Percentiles rank a stretch among this genome's conserved stretches.
phyloP scores from a whole-genome alignment of 2,797 vertebrate genomes.

The Aldrovandia affinis region DNA sequence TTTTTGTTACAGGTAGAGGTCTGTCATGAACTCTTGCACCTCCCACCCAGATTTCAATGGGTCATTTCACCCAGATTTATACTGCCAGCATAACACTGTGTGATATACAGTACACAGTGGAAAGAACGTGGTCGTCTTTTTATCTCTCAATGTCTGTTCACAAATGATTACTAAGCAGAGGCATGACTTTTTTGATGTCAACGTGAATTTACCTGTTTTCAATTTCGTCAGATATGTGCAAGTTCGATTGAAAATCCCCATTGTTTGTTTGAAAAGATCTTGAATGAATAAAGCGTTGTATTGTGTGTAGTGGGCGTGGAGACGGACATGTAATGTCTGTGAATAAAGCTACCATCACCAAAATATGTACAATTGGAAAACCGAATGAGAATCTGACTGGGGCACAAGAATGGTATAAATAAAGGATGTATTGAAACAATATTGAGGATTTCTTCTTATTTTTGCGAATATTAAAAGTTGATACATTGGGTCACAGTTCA shows the following conservation, averaged over 20 bases:
- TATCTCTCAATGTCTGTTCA: background rate
- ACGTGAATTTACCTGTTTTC: constrained; percentile 15
- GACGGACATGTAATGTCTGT: background rate
- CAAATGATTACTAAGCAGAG: background rate
- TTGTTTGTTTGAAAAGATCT: constrained; percentile 5
- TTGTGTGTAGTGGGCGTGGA: background rate
- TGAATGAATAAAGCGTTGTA: constrained; percentile 15
- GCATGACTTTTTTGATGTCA: constrained; percentile 13
- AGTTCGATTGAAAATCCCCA: background rate
- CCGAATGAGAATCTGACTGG: background rate
- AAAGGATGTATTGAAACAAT: background rate
- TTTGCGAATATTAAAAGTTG: background rate
- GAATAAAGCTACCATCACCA: background rate
- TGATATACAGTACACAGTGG: constrained; percentile 13
- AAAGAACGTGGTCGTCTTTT: constrained; percentile 7
- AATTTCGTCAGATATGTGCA: background rate
- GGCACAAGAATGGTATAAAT: background rate
- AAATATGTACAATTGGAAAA: background rate
- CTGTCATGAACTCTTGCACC: too few species aligned
- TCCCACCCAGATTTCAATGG: too few species aligned
- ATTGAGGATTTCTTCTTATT: background rate
- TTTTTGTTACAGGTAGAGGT: background rate
- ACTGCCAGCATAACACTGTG: background rate
- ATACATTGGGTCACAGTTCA: too few species aligned
- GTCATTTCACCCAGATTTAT: too few species aligned